Evolutionary conservation across 2,113 vertebrate species (phyloP), one percentile per base, ranked within the genome.

Genomic region (Telmatochromis brachygnathus): DNA sequence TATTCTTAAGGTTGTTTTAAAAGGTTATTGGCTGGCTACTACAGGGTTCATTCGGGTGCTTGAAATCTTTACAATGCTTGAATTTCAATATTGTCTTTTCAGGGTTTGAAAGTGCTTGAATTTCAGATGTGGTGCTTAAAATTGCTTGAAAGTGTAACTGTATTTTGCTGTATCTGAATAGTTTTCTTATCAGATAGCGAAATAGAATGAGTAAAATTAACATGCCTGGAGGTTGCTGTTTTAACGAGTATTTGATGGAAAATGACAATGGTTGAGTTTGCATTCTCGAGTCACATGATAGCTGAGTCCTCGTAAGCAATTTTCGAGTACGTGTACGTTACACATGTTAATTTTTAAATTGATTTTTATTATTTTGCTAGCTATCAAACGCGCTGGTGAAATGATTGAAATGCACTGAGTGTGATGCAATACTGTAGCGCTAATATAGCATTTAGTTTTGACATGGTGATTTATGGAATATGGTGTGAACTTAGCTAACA

Each of bases 281-380:
- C 55, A 28, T 15, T 58, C 26, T 58, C 0, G 7, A 28, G 55
- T 58, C 55, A 58, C 13, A 58, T 9, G 14, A 58, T 30, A 58
- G 55, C 55, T 1, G 55, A 58, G 55, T 58, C 13, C 13, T 58
- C 3, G 0, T 0, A 58, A 58, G 7, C 26, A 30, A 58, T 58
- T 58, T 56, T 15, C 7, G 5, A 28, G 13, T 58, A 28, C 4
- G 6, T 55, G 11, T 55, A 13, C 1, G 13, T 58, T 6, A 28
- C 55, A 58, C 13, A 28, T 9, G 55, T 58, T 58, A 58, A 58
- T 58, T 58, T 58, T 15, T 4, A 6, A 58, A 30, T 0, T 1
- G 3, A 58, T 58, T 58, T 15, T 58, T 58, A 58, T 58, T 58
- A 58, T 58, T 58, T 58, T 28, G 56, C 56, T 60, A 60, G 5